These are phyloP conservation scores for Daktulosphaira vitifoliae DNA, from an alignment of 1,140 invertebrate genomes.

Conservation along the genomic window DNA sequence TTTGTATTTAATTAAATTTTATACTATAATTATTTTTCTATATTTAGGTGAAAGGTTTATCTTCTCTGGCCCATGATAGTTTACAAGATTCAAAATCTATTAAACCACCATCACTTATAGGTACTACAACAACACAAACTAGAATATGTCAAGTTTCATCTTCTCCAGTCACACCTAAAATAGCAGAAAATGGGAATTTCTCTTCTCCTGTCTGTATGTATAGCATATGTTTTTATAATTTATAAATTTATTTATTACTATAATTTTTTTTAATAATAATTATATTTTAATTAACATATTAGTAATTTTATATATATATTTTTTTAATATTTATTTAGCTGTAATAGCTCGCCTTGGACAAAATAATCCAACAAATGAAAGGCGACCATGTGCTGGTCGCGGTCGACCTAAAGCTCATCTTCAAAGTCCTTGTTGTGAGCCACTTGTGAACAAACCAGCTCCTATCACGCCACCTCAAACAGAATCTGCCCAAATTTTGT, in stretches of 20 bases:
- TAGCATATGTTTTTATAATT: too few species aligned
- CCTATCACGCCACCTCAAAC: slow-evolving; percentile 36
- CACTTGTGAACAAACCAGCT: slow-evolving; percentile 19
- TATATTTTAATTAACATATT: too few species aligned
- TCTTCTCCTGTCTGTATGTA: slow-evolving; percentile 26
- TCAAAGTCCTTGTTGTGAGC: slow-evolving; percentile 27
- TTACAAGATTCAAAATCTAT: slow-evolving; percentile 27
- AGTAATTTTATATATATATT: too few species aligned
- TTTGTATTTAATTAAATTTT: too few species aligned
- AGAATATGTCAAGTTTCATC: slow-evolving; percentile 28
- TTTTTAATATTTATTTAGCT: slow-evolving; percentile 1
- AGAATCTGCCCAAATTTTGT: slow-evolving; percentile 41
- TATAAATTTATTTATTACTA: too few species aligned
- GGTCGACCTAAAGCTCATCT: slow-evolving; percentile 31
- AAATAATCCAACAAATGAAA: slow-evolving; percentile 20
- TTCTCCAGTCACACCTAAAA: slow-evolving; percentile 4
- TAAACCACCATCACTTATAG: slow-evolving; percentile 21
- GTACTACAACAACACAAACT: slow-evolving; percentile 24
- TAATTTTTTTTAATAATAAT: too few species aligned
- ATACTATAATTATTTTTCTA: background rate
- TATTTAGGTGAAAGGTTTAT: slow-evolving; percentile 27
- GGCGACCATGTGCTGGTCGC: slow-evolving; percentile 19
- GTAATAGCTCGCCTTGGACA: slow-evolving; percentile 28
- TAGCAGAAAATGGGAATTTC: slow-evolving; percentile 18
- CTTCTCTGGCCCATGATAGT: slow-evolving; percentile 20